Percentiles rank a stretch among this genome's conserved stretches.
Conservation (phyloP, 2,113 vertebrate species). For the Ceyx melanurus region DNA sequence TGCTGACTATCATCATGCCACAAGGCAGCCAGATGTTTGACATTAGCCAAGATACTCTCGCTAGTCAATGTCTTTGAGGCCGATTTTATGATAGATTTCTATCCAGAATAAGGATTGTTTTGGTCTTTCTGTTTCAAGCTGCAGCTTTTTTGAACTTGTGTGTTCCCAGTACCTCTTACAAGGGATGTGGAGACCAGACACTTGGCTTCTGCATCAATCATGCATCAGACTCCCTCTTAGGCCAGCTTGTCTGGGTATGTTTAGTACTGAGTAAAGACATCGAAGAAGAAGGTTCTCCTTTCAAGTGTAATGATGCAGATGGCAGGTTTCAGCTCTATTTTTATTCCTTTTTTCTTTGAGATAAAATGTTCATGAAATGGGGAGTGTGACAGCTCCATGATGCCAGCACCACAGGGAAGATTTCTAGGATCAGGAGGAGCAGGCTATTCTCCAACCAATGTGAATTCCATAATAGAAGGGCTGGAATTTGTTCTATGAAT, state of each 20-base stretch:
- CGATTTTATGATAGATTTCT: slow-evolving; percentile 10
- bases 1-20: not conserved
- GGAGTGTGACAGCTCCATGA: not conserved
- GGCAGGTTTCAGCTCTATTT: not conserved
- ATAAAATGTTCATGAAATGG: not conserved
- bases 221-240: not conserved
- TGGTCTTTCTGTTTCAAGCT: not conserved
- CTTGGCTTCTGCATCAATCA: slow-evolving; percentile 5
- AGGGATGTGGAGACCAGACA: not conserved
- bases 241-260: not conserved
- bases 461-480: not conserved
- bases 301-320: not conserved
- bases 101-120: not conserved
- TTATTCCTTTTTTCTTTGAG: not conserved
- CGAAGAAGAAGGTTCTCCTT: not conserved
- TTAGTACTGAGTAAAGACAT: not conserved
- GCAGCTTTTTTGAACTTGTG: not conserved
- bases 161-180: not conserved
- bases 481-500: not conserved
- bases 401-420: not conserved
- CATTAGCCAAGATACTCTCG: not conserved
- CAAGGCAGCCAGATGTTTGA: not conserved
- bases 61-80: not conserved
- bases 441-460: not conserved
- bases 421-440: not conserved